A percentile compares a stretch with the other conserved stretches of the same genome.
Evolutionary conservation across 1,140 invertebrate genomes (phyloP).

Genomic region (Papilio polyxenes): DNA sequence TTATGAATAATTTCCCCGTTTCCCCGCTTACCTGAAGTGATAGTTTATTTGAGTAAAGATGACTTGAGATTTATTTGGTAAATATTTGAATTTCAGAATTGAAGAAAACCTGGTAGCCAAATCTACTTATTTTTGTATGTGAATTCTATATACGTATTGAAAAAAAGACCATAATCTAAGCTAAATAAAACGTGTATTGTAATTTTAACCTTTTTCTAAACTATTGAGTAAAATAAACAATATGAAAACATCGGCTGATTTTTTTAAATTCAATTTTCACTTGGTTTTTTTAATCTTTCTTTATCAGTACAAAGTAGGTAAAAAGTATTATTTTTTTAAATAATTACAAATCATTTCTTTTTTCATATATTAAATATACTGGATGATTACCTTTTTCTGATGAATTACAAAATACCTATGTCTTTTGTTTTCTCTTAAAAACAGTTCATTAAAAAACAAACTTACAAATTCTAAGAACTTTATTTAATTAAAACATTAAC

Average conservation of each 20-base stretch:
- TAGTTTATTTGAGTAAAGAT: neutral
- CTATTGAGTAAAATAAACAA: no score
- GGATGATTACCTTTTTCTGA: neutral
- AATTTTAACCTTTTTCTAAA: no score
- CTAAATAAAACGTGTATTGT: no score
- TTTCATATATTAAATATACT: no score
- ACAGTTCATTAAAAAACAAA: slow-evolving; percentile 7
- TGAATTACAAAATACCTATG: neutral
- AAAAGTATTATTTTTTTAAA: no score
- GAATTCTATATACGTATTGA: neutral
- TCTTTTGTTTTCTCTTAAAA: neutral
- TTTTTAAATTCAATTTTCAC: no score
- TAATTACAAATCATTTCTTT: no score
- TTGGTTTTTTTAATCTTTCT: no score
- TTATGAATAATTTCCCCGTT: slow-evolving; percentile 19
- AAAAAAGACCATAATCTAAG: no score
- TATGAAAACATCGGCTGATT: no score
- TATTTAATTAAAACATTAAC: neutral
- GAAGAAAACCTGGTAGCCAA: neutral
- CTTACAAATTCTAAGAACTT: neutral
- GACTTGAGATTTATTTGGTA: neutral
- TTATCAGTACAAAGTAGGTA: no score
- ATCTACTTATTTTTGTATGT: neutral
- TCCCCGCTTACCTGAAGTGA: slow-evolving; percentile 3
- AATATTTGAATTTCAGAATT: neutral